Evolutionary conservation across 30 jellyfish, hydroid and myxozoan genomes (phyloP).

Genomic region (Nemopilema nomurai): DNA sequence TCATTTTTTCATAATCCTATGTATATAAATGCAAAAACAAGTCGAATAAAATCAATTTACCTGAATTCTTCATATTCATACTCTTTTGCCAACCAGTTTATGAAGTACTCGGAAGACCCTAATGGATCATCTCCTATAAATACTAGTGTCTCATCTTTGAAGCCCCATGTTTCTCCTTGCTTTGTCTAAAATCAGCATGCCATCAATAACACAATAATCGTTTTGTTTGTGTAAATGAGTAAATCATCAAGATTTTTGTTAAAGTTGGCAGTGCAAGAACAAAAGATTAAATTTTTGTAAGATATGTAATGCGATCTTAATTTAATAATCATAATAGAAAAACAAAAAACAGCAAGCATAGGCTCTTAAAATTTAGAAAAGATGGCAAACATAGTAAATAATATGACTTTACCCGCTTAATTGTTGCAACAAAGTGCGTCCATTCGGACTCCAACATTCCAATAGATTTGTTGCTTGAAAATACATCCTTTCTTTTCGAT

Average conservation of each 20-base stretch:
- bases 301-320: too few species aligned
- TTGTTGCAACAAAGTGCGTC: slow-evolving; percentile 62
- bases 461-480: slow-evolving; percentile 45
- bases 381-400: neutral
- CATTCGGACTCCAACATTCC: slow-evolving; percentile 94
- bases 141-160: slow-evolving; percentile 64
- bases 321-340: too few species aligned
- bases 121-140: slow-evolving; percentile 54
- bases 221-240: too few species aligned
- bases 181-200: slow-evolving; percentile 13
- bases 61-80: slow-evolving; percentile 81
- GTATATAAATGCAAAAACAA: neutral
- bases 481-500: slow-evolving; percentile 56
- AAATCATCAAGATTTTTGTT: too few species aligned
- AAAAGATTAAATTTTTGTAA: too few species aligned
- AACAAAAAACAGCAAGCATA: too few species aligned
- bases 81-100: slow-evolving; percentile 42
- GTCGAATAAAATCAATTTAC: slow-evolving; percentile 11
- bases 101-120: slow-evolving; percentile 75
- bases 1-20: neutral
- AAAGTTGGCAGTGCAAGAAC: neutral
- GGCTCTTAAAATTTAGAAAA: neutral
- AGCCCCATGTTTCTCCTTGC: slow-evolving; percentile 74
- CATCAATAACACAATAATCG: neutral
- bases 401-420: slow-evolving; percentile 60